Evolutionary conservation across 2,888 invertebrate genomes (phyloP), one percentile per base, ranked within the genome.

Genomic region (Drosophila quinaria): DNA sequence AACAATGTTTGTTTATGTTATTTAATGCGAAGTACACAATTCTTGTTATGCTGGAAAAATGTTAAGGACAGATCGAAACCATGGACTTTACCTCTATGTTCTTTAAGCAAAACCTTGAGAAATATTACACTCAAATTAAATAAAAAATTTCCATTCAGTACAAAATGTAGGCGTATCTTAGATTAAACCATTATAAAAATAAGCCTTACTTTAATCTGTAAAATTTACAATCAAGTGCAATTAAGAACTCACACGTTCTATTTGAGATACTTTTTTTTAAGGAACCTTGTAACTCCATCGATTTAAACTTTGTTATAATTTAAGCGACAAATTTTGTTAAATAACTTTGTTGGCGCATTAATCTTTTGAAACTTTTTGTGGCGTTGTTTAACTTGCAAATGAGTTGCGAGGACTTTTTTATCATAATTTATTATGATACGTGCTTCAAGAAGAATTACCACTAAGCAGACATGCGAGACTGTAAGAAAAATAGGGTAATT

Each of bases 331-430:
- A 58, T 35, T 56, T 56, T 46, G 35, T 22, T 4, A 22, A 35
- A 10, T 15, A 51, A 37, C n/a, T 51, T 37, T 25, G 50, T 15
- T 37, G 9, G 25, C 1, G 22, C 37, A n/a, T 46, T 35, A 19
- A 56, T 37, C 29, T 37, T 54, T 35, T 37, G 13, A 8, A 44
- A 54, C 44, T 35, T 54, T 37, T 54, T 22, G 39, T 44, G 47
- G 55, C 29, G 8, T 37, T 69, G 67, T 70, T 75, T 75, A 56
- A 63, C 64, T 71, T 75, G 59, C 75, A 80, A 81, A 78, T 81
- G 75, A 78, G 75, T 74, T 74, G 25, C 59, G 17, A 50, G 39
- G 51, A 29, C 47, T 22, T 54, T 59, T 66, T 77, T 62, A 69
- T 69, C 64, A 56, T 70, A 42, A 70, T 66, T 79, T 70, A 69